Evolutionary conservation across 1,140 invertebrate genomes (phyloP), one percentile per base, ranked within the genome.

Genomic region (Belonocnema kinseyi): DNA sequence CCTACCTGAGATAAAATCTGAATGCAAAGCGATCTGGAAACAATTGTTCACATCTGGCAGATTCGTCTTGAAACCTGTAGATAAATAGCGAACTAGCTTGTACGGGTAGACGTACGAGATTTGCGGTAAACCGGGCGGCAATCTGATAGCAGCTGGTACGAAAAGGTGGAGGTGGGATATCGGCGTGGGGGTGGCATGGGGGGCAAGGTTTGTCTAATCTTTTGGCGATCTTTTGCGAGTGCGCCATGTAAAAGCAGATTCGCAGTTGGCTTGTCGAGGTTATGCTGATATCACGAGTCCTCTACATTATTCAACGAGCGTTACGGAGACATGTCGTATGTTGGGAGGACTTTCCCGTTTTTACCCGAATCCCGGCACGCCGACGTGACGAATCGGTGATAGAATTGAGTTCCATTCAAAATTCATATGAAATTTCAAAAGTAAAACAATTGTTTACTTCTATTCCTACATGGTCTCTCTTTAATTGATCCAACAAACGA

Each of bases 161-260:
- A 79, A 78, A 76, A 66, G 26, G 61, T 66, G 61, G 26, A 6
- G 61, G 61, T 6, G 61, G 61, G 73, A 73, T 21, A 52, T 74
- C 52, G 80, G 76, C 6, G 26, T 16, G 11, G 40, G 26, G 56
- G 56, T 14, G 12, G 51, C 40, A 5, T 14, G 16, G 77, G 74
- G 79, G 83, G 78, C 77, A 72, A 80, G 81, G 77, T 73, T 81
- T 73, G 51, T 76, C 81, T 87, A 87, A 90, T 89, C 88, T 89
- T 78, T 86, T 84, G 85, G 80, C 83, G 85, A 90, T 90, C 89
- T 90, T 85, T 85, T 84, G 88, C 86, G 87, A 89, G 85, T 88
- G 85, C 87, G 85, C 85, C 86, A 88, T 88, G 87, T 89, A 88
- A 85, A 80, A 82, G 85, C 83, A 80, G 81, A 86, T 80, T 79